These are phyloP conservation scores for Lordiphosa collinella DNA, from an alignment of 1,140 invertebrate genomes.

Conservation along the genomic window DNA sequence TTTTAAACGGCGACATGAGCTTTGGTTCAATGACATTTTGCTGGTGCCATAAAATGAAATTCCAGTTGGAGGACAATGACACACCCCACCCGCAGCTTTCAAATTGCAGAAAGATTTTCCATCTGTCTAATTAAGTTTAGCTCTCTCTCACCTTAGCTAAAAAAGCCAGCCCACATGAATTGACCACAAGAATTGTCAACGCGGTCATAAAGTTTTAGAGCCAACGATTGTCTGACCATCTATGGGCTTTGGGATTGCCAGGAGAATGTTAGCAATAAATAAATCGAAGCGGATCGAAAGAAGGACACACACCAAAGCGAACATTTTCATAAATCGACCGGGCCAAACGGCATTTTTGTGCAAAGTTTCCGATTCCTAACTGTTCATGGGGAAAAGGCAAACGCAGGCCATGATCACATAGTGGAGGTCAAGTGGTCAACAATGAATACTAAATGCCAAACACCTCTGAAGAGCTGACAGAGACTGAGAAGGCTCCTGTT, in stretches of 20 bases:
- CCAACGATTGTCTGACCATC: conserved; percentile 49
- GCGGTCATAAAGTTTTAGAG: conserved; percentile 61
- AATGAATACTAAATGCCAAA: conserved; percentile 63
- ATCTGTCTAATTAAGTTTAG: conserved; percentile 35
- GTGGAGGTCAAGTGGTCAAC: conserved; percentile 57
- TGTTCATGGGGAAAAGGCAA: conserved; percentile 22
- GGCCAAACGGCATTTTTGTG: conserved; percentile 59
- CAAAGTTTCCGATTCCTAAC: conserved; percentile 50
- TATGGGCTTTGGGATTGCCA: conserved; percentile 32
- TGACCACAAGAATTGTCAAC: conserved; percentile 2
- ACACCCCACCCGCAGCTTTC: conserved; percentile 54
- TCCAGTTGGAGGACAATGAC: conserved; percentile 48
- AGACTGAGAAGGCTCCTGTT: conserved; percentile 4
- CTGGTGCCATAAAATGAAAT: conserved; percentile 51
- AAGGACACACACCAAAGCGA: conserved; percentile 52
- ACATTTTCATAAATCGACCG: conserved; percentile 67
- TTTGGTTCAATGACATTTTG: conserved; percentile 63
- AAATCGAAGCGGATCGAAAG: conserved; percentile 59
- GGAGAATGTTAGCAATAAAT: conserved; percentile 57
- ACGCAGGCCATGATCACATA: not conserved
- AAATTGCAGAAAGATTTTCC: conserved; percentile 18
- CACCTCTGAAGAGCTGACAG: conserved; percentile 52
- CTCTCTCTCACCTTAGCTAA: not conserved
- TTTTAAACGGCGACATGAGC: conserved; percentile 39
- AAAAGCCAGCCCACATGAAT: conserved; percentile 31